Percentiles rank a stretch among this genome's conserved stretches.
Conservation (phyloP, 2,113 vertebrate species). For the Cathartes aura region DNA sequence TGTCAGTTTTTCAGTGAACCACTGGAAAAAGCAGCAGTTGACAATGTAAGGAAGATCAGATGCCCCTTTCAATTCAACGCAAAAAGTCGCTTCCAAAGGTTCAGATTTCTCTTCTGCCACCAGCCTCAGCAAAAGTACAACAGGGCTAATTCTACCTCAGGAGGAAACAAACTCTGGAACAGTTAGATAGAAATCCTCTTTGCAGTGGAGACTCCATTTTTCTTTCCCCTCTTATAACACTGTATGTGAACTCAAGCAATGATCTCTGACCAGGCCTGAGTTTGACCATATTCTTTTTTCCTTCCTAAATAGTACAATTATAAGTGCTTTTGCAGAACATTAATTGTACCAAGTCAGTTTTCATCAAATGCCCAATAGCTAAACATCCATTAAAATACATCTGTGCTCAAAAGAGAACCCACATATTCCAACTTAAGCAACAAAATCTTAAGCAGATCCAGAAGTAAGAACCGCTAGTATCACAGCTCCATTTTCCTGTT, state of each 20-base stretch:
- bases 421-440: not conserved
- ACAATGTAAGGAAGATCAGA: not conserved
- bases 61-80: not conserved
- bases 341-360: not conserved
- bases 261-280: not conserved
- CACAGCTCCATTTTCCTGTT: not conserved
- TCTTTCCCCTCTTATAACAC: not conserved
- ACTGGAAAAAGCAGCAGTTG: slow-evolving; percentile 17
- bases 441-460: not conserved
- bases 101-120: not conserved
- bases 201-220: not conserved
- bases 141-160: not conserved
- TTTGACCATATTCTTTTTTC: not conserved
- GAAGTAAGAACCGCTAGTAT: accelerated
- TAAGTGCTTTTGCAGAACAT: not conserved
- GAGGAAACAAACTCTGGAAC: not conserved
- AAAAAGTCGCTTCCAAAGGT: not conserved
- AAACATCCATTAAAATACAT: not conserved
- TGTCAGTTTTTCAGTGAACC: slow-evolving; percentile 27
- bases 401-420: not conserved
- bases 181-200: not conserved
- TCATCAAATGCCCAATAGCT: not conserved
- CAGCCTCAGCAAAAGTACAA: not conserved
- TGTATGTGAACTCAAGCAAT: not conserved
- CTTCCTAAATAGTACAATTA: not conserved